Percentiles rank a stretch among this genome's conserved stretches.
Evolutionary conservation across 2,888 invertebrate genomes (phyloP).

Genomic region (Pammene fasciana): DNA sequence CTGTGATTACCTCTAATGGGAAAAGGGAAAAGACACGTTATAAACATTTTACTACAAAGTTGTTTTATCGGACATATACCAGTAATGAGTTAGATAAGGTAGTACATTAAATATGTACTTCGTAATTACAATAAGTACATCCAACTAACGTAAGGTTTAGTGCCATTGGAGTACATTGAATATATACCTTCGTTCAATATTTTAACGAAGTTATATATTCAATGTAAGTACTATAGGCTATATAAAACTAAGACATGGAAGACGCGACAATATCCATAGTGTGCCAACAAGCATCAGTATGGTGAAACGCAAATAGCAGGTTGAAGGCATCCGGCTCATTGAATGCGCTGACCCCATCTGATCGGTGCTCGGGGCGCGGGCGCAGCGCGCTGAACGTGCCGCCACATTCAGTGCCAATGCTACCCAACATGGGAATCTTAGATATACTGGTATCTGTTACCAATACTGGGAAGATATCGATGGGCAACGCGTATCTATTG

Average conservation of each 20-base stretch:
- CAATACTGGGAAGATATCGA: constrained; percentile 28
- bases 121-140: background rate
- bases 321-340: constrained; percentile 81
- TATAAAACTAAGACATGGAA: constrained; percentile 29
- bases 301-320: constrained; percentile 82
- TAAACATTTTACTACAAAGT: background rate
- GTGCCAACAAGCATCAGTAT: constrained; percentile 78
- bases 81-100: background rate
- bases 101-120: background rate
- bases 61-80: background rate
- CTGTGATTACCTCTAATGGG: constrained; percentile 56
- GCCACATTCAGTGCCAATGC: constrained; percentile 63
- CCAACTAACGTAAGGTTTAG: too few relatives aligned
- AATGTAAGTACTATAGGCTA: constrained; percentile 1
- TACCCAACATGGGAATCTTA: constrained; percentile 50
- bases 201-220: too few relatives aligned
- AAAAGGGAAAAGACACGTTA: constrained; percentile 22
- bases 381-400: constrained; percentile 62
- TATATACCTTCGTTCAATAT: too few relatives aligned
- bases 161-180: too few relatives aligned
- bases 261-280: constrained; percentile 69
- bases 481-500: constrained; percentile 1
- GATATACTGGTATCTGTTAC: constrained; percentile 36
- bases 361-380: constrained; percentile 70
- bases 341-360: constrained; percentile 83